phyloP scores from a whole-genome alignment of 2,797 vertebrate genomes.

The Orestias chungarensis region DNA sequence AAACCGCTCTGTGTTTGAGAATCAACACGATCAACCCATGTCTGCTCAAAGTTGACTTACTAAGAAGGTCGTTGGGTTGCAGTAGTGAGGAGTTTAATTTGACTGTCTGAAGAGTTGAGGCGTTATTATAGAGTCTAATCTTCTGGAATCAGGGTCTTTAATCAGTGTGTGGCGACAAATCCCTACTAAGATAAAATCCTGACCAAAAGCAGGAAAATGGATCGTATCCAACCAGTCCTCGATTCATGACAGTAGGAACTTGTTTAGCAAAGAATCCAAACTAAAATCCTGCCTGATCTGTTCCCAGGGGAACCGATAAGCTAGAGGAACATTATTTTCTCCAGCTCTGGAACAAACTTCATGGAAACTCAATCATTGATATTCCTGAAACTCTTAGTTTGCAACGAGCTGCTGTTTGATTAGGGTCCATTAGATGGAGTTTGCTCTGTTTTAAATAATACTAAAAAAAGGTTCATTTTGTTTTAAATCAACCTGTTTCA shows the following conservation, averaged over 20 bases:
- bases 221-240: too few relatives aligned
- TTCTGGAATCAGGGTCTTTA: background rate
- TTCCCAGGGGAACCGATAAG: background rate
- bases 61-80: background rate
- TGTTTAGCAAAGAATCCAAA: too few relatives aligned
- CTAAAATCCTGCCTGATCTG: background rate
- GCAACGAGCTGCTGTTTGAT: background rate
- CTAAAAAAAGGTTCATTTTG: background rate
- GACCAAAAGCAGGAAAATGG: too few relatives aligned
- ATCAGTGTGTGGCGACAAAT: background rate
- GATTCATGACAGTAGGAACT: too few relatives aligned
- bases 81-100: background rate
- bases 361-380: background rate
- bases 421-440: background rate
- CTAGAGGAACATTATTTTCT: background rate
- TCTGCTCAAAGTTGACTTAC: slow-evolving; percentile 47
- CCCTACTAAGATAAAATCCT: too few relatives aligned
- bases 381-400: background rate
- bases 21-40: slow-evolving; percentile 51
- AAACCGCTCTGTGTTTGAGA: slow-evolving; percentile 29
- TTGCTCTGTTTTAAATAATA: background rate
- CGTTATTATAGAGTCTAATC: background rate
- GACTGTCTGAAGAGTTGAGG: background rate
- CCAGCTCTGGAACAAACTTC: background rate
- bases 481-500: background rate